phyloP scores from a whole-genome alignment of 2,888 invertebrate genomes.

The Xestia xanthographa region DNA sequence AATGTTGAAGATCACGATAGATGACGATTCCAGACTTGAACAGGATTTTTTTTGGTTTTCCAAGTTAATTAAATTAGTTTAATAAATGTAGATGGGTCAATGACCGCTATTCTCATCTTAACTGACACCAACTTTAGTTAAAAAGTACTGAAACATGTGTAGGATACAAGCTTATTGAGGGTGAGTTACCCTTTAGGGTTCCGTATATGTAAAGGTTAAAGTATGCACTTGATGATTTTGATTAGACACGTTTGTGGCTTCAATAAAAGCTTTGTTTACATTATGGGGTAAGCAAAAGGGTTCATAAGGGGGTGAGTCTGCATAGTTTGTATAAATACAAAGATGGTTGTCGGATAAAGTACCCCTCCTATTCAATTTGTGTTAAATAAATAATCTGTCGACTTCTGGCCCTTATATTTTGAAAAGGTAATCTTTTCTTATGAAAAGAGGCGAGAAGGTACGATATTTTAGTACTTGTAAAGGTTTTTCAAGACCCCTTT shows the following conservation, averaged over 20 bases:
- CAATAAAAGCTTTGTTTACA: constrained; percentile 53
- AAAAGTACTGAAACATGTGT: constrained; percentile 12
- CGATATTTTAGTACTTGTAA: constrained; percentile 6
- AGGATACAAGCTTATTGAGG: constrained; percentile 6
- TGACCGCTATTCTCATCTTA: too few relatives aligned
- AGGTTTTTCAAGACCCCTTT: constrained; percentile 3
- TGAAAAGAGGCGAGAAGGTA: neutral
- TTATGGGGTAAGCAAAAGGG: constrained; percentile 28
- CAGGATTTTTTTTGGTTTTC: too few relatives aligned
- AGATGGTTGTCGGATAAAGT: constrained; percentile 11
- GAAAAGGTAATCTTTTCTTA: constrained; percentile 1
- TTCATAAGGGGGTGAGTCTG: constrained; percentile 7
- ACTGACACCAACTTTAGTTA: too few relatives aligned
- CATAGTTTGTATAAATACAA: constrained; percentile 43
- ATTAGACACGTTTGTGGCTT: constrained; percentile 56
- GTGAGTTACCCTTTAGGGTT: constrained; percentile 38
- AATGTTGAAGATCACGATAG: too few relatives aligned
- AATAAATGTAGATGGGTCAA: too few relatives aligned
- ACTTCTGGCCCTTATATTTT: constrained; percentile 3
- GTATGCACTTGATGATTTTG: constrained; percentile 57
- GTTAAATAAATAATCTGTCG: constrained; percentile 34
- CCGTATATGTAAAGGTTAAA: constrained; percentile 19
- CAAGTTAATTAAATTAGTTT: too few relatives aligned
- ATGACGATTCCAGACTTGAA: too few relatives aligned
- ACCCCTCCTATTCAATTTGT: constrained; percentile 26